These are phyloP conservation scores for Tiaroga cobitis DNA, from an alignment of 2,797 vertebrate genomes.

Conservation along the genomic window DNA sequence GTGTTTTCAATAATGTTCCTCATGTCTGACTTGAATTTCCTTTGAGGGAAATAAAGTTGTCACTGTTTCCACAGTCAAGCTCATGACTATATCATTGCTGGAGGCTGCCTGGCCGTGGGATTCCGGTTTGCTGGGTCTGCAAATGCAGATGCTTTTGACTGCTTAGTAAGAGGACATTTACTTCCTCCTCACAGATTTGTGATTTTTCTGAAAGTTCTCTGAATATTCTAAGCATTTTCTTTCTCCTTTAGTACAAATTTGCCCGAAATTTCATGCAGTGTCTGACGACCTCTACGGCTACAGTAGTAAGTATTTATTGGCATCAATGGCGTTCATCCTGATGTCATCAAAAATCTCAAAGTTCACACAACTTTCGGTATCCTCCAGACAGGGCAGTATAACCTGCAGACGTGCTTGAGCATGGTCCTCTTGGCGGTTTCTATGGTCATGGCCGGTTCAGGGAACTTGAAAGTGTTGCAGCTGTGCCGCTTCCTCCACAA, in stretches of 20 bases:
- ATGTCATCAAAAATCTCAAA: neutral
- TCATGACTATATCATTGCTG: conserved; percentile 96
- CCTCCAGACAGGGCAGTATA: conserved; percentile 89
- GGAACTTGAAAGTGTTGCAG: conserved; percentile 93
- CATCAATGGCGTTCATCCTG: neutral
- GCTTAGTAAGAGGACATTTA: conserved; percentile 80
- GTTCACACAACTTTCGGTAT: neutral
- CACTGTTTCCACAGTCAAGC: conserved; percentile 83
- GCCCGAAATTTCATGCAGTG: conserved; percentile 93
- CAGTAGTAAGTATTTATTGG: conserved; percentile 84
- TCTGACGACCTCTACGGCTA: conserved; percentile 87
- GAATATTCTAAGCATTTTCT: neutral
- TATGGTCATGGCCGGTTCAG: conserved; percentile 97
- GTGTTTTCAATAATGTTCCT: conserved; percentile 1
- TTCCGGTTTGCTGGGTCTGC: conserved; percentile 96
- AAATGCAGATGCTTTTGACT: conserved; percentile 94
- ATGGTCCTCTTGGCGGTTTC: conserved; percentile 92
- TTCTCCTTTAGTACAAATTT: conserved; percentile 84
- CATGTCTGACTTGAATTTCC: neutral
- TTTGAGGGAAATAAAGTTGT: conserved; percentile 3
- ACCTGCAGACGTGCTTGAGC: conserved; percentile 92
- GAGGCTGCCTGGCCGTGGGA: conserved; percentile 93
- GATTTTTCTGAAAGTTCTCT: neutral
- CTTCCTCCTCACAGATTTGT: neutral
- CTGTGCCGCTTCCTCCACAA: conserved; percentile 97